These are phyloP conservation scores for Pilophorus perplexus DNA, from an alignment of 2,888 invertebrate genomes.

Conservation along the genomic window DNA sequence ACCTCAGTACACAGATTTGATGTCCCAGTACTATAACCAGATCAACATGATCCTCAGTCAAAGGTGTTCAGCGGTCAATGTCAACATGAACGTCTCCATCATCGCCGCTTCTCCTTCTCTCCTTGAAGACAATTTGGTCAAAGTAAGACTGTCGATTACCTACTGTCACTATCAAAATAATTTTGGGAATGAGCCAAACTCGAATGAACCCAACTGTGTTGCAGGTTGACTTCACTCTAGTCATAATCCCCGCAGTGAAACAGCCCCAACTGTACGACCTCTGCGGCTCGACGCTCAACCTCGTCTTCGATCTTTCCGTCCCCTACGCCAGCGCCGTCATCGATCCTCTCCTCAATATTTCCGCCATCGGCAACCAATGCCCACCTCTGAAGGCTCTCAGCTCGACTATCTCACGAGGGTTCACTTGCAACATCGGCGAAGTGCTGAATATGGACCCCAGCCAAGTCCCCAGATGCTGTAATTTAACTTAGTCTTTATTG, in stretches of 20 bases:
- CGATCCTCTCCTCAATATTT: constrained; percentile 82
- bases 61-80: constrained; percentile 90
- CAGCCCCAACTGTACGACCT: constrained; percentile 92
- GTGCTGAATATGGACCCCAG: constrained; percentile 90
- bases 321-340: constrained; percentile 88
- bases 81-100: constrained; percentile 90
- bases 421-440: constrained; percentile 90
- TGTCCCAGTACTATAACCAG: constrained; percentile 74
- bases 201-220: no score
- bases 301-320: constrained; percentile 91
- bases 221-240: constrained; percentile 79
- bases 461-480: constrained; percentile 87
- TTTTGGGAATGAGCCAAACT: no score
- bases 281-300: constrained; percentile 87
- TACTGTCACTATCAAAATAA: neutral
- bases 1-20: constrained; percentile 77
- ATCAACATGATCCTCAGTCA: constrained; percentile 81
- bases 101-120: constrained; percentile 76
- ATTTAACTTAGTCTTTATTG: constrained; percentile 54
- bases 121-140: constrained; percentile 81
- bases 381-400: constrained; percentile 84
- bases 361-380: constrained; percentile 87
- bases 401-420: constrained; percentile 81
- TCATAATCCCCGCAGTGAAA: constrained; percentile 80
- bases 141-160: constrained; percentile 52